phyloP scores from a whole-genome alignment of 2,797 vertebrate species.

The Rhyacichthys aspro region DNA sequence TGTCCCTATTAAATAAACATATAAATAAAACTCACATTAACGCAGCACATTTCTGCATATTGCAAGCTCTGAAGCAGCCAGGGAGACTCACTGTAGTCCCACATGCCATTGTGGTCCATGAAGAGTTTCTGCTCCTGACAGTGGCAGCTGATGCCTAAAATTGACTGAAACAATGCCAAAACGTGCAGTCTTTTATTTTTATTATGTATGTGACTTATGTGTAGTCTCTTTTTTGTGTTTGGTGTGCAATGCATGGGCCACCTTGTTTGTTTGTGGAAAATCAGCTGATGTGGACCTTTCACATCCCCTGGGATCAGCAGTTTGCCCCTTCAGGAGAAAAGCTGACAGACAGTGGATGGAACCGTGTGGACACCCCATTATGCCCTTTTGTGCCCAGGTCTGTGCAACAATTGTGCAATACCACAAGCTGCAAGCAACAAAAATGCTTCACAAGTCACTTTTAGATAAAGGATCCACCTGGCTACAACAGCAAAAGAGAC shows the following conservation, averaged over 20 bases:
- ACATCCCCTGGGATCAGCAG: conserved; percentile 76
- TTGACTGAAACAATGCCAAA: not conserved
- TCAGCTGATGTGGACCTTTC: conserved; percentile 72
- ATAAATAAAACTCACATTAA: no score
- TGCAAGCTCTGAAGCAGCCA: conserved; percentile 56
- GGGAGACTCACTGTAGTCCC: conserved; percentile 69
- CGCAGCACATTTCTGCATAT: no score
- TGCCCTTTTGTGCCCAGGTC: conserved; percentile 68
- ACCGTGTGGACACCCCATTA: conserved; percentile 66
- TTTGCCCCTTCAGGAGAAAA: conserved; percentile 68
- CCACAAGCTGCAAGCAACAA: conserved; percentile 51
- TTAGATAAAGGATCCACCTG: conserved; percentile 61
- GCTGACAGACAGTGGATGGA: conserved; percentile 52
- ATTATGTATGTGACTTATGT: conserved; percentile 21
- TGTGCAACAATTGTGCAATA: conserved; percentile 63
- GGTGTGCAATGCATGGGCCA: conserved; percentile 12
- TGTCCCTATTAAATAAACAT: no score
- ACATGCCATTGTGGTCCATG: conserved; percentile 48
- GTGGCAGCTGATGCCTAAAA: not conserved
- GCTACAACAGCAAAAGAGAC: conserved; percentile 44
- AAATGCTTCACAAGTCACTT: conserved; percentile 78
- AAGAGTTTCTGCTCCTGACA: conserved; percentile 40
- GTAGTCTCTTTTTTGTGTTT: conserved; percentile 25
- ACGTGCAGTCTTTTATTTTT: not conserved
- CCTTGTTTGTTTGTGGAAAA: conserved; percentile 71